A percentile compares a stretch with the other conserved stretches of the same genome.
Conservation (phyloP, 2,888 invertebrate genomes). For the Heliconius cydno region DNA sequence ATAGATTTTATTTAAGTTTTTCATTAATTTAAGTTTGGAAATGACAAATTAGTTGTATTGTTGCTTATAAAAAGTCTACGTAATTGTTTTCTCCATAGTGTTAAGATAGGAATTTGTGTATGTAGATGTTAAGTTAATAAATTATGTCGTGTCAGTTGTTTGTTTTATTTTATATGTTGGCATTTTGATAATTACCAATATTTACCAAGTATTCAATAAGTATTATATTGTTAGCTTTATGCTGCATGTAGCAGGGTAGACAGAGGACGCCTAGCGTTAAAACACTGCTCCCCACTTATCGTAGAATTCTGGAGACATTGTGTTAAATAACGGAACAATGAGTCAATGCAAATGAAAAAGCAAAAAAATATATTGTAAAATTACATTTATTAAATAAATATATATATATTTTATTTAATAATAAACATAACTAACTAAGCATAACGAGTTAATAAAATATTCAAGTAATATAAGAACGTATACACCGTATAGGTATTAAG, state of each 20-base stretch:
- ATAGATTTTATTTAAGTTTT: conserved; percentile 47
- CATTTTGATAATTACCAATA: background rate
- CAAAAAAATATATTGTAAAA: no score
- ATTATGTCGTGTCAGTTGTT: conserved; percentile 48
- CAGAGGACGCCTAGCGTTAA: no score
- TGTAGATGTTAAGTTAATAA: conserved; percentile 63
- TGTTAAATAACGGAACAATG: no score
- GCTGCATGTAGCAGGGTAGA: no score
- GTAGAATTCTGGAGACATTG: no score
- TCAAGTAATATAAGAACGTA: background rate
- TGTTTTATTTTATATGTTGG: conserved; percentile 30
- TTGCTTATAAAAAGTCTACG: conserved; percentile 30
- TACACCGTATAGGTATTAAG: background rate
- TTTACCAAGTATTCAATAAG: no score
- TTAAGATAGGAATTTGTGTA: conserved; percentile 63
- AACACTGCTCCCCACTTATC: no score
- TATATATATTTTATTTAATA: no score
- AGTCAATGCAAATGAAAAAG: no score
- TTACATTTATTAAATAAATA: no score
- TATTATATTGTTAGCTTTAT: no score
- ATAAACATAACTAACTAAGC: background rate
- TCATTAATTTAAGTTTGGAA: conserved; percentile 49
- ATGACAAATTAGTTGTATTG: conserved; percentile 54
- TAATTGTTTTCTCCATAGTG: conserved; percentile 43
- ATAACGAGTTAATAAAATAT: background rate